phyloP scores from a whole-genome alignment of 2,113 vertebrate genomes.

The Herpetotheres cachinnans region DNA sequence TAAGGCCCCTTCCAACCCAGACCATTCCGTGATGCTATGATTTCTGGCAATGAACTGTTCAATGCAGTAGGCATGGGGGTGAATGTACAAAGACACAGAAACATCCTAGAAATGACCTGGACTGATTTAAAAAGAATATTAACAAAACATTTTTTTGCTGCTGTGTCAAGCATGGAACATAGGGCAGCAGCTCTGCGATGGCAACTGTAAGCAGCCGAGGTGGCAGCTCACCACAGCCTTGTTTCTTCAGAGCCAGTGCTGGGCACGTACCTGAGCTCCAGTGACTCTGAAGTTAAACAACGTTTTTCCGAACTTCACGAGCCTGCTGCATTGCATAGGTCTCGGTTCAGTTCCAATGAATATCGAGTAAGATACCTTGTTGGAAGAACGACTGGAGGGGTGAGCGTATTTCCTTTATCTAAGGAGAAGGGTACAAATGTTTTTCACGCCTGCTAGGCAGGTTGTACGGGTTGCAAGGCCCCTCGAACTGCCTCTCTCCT shows the following conservation, averaged over 20 bases:
- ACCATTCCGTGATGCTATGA: no score
- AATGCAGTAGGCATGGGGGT: fast-evolving
- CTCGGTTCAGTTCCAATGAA: not conserved
- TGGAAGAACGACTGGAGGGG: not conserved
- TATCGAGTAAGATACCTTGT: fast-evolving
- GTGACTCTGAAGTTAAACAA: fast-evolving
- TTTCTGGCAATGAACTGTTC: not conserved
- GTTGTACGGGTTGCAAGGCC: not conserved
- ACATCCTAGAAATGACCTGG: no score
- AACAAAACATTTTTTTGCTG: not conserved
- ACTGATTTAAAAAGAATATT: not conserved
- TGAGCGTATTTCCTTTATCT: not conserved
- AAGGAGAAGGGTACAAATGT: not conserved
- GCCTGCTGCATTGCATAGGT: not conserved
- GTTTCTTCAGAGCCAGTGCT: not conserved
- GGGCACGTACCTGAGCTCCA: fast-evolving
- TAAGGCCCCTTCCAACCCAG: no score
- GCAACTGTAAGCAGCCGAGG: fast-evolving
- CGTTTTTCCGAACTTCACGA: fast-evolving
- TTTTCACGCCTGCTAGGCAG: fast-evolving
- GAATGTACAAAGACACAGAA: fast-evolving
- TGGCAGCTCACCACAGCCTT: fast-evolving
- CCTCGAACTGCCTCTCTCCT: not conserved
- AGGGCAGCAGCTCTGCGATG: fast-evolving
- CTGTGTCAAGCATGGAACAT: fast-evolving